Conservation (phyloP, 2,888 invertebrate genomes). For the Sylvicola cinctus region DNA sequence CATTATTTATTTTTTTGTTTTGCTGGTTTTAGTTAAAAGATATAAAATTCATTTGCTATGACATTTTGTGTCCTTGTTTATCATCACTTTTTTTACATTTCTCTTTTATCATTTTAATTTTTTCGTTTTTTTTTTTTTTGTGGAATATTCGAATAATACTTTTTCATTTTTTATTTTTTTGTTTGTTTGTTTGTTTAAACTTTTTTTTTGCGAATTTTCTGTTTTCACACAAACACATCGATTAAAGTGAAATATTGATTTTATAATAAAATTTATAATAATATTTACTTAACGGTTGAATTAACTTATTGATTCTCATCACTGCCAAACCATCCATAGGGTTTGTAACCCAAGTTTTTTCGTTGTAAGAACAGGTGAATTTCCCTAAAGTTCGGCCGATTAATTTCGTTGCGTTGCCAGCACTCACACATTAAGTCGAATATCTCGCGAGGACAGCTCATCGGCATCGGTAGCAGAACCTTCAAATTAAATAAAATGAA, state of each 20-base stretch:
- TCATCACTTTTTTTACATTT: too few relatives aligned
- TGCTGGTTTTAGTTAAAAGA: too few relatives aligned
- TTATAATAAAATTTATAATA: neutral
- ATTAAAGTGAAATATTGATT: neutral
- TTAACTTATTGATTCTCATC: too few relatives aligned
- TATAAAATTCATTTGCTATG: too few relatives aligned
- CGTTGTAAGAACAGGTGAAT: slow-evolving; percentile 68
- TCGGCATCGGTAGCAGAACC: slow-evolving; percentile 42
- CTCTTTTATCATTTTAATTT: too few relatives aligned
- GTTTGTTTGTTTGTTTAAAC: neutral
- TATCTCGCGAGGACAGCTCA: slow-evolving; percentile 65
- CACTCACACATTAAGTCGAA: slow-evolving; percentile 74
- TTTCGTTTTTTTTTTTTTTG: too few relatives aligned
- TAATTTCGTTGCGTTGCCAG: slow-evolving; percentile 59
- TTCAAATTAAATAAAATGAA: slow-evolving; percentile 12
- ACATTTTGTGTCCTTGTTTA: too few relatives aligned
- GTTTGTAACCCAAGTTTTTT: slow-evolving; percentile 41
- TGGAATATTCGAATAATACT: too few relatives aligned
- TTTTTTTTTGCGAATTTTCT: neutral
- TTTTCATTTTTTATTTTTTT: too few relatives aligned
- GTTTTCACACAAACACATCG: neutral
- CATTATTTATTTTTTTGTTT: too few relatives aligned
- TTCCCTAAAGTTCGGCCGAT: slow-evolving; percentile 61
- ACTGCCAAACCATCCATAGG: too few relatives aligned
- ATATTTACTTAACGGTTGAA: slow-evolving; percentile 5